Evolutionary conservation across 2,888 invertebrate species (phyloP).

Genomic region (Spodoptera picta): DNA sequence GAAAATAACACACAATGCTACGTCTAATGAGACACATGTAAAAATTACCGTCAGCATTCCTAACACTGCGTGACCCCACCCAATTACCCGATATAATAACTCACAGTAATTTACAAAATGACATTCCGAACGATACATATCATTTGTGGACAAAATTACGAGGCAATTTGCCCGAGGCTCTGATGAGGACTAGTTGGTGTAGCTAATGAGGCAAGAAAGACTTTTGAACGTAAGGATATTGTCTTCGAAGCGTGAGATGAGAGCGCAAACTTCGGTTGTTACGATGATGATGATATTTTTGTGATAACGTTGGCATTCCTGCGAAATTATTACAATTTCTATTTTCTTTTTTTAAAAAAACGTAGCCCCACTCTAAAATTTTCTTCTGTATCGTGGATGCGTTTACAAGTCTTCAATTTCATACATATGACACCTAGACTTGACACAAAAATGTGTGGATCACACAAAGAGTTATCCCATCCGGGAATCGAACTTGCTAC

Average conservation of each 20-base stretch:
- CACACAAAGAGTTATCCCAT: too few relatives aligned
- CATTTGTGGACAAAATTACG: slow-evolving; percentile 78
- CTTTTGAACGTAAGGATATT: slow-evolving; percentile 48
- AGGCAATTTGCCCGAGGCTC: slow-evolving; percentile 69
- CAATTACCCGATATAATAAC: slow-evolving; percentile 73
- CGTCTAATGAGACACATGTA: slow-evolving; percentile 51
- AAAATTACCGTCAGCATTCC: slow-evolving; percentile 67
- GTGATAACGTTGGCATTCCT: too few relatives aligned
- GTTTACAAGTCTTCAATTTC: too few relatives aligned
- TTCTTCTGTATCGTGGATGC: too few relatives aligned
- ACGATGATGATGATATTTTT: too few relatives aligned
- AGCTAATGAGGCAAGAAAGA: slow-evolving; percentile 53
- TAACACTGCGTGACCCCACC: slow-evolving; percentile 72
- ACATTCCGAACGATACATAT: slow-evolving; percentile 81
- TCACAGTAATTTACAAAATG: slow-evolving; percentile 79
- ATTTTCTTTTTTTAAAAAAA: too few relatives aligned
- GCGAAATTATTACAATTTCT: too few relatives aligned
- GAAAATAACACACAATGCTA: slow-evolving; percentile 22
- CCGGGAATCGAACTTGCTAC: too few relatives aligned
- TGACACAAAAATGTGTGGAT: too few relatives aligned
- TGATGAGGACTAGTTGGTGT: slow-evolving; percentile 54
- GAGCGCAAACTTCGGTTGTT: not conserved
- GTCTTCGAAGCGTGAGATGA: slow-evolving; percentile 24
- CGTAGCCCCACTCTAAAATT: too few relatives aligned
- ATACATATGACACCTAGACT: too few relatives aligned